These are phyloP conservation scores for Chloroceryle amazona DNA, from an alignment of 2,797 vertebrate genomes.

Conservation along the genomic window DNA sequence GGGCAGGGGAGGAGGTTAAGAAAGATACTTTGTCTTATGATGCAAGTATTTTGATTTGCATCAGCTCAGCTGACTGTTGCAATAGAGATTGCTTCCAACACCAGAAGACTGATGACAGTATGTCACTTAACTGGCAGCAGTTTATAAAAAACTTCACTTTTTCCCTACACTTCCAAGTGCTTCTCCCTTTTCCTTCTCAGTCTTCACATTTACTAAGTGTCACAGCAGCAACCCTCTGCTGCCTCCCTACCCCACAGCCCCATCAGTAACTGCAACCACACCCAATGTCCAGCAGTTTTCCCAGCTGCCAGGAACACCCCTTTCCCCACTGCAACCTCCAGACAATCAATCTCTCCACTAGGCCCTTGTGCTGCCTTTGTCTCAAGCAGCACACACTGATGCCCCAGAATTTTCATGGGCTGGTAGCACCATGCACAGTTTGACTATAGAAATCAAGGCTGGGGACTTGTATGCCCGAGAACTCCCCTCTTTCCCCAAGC, in stretches of 20 bases:
- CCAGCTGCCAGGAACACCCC: neutral
- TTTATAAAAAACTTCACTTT: neutral
- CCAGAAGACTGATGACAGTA: neutral
- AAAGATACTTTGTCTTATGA: neutral
- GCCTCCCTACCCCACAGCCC: too few species aligned
- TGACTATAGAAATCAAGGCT: accelerated
- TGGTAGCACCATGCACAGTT: neutral
- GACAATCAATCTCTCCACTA: accelerated
- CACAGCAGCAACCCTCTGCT: accelerated
- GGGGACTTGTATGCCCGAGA: accelerated
- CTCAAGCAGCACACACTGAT: neutral
- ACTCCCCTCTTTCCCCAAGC: too few species aligned
- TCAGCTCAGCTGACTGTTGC: neutral
- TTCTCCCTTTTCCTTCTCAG: neutral
- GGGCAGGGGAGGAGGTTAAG: neutral
- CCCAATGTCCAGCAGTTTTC: neutral
- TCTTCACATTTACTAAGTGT: neutral
- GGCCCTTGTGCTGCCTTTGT: neutral
- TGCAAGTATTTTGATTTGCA: neutral
- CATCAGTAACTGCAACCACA: neutral
- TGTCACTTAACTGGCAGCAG: neutral
- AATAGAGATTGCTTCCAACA: neutral
- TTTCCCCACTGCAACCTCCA: neutral
- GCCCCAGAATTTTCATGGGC: neutral
- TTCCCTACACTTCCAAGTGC: neutral